These are phyloP conservation scores for Ischnus inquisitorius DNA, from an alignment of 2,888 invertebrate genomes.

Conservation along the genomic window DNA sequence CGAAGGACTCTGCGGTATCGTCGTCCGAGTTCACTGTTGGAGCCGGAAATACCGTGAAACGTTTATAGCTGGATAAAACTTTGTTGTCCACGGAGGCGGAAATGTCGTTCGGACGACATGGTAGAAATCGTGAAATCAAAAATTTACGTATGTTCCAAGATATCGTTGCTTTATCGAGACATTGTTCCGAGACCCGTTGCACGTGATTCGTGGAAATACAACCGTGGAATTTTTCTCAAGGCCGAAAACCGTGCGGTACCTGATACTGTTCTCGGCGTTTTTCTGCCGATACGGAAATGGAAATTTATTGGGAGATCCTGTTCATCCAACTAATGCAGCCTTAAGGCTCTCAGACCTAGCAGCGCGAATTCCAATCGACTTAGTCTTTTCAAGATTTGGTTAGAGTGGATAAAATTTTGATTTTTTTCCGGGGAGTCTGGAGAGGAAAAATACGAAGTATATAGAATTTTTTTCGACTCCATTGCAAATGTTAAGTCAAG, in stretches of 20 bases:
- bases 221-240: not conserved
- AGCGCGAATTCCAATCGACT: not conserved
- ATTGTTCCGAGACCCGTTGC: not conserved
- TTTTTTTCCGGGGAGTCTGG: too few relatives aligned
- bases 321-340: not conserved
- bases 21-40: not conserved
- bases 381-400: not conserved
- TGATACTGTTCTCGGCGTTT: not conserved
- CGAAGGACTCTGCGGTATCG: not conserved
- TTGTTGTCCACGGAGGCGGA: not conserved
- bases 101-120: not conserved
- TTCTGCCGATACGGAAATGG: not conserved
- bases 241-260: not conserved
- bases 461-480: too few relatives aligned
- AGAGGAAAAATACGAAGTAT: too few relatives aligned
- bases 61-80: not conserved
- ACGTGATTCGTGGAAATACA: not conserved
- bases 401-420: too few relatives aligned
- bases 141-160: not conserved
- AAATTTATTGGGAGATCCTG: not conserved
- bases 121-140: too few relatives aligned
- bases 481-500: too few relatives aligned
- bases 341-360: not conserved
- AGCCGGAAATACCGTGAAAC: not conserved
- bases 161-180: not conserved